These are phyloP conservation scores for Gouania willdenowi DNA, from an alignment of 2,797 vertebrate species.

Conservation along the genomic window DNA sequence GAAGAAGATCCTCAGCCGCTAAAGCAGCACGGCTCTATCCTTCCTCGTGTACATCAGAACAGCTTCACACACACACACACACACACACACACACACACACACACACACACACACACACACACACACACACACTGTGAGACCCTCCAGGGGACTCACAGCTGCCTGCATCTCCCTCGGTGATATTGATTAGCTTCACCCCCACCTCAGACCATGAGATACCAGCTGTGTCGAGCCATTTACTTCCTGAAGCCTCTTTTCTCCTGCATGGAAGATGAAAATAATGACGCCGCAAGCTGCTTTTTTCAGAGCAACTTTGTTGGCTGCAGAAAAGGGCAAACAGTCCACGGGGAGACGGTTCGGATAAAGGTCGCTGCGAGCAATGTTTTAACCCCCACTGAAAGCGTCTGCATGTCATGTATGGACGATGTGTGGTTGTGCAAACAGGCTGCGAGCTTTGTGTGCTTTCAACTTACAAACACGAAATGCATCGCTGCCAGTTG, in stretches of 20 bases:
- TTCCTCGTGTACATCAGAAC: no score
- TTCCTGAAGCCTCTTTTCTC: slow-evolving; percentile 51
- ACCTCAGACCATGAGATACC: slow-evolving; percentile 55
- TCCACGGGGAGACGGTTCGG: slow-evolving; percentile 51
- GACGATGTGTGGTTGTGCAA: no score
- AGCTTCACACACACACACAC: slow-evolving; percentile 24
- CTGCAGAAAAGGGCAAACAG: slow-evolving; percentile 60
- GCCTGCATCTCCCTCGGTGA: slow-evolving; percentile 55
- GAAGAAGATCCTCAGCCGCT: no score
- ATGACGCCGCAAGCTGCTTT: slow-evolving; percentile 41
- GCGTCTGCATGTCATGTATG: no score
- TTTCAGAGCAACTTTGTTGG: slow-evolving; percentile 34
- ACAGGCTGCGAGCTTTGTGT: no score
- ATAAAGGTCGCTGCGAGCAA: slow-evolving; percentile 39
- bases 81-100: slow-evolving; percentile 1
- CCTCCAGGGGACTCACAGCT: slow-evolving; percentile 22
- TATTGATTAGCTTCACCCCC: slow-evolving; percentile 68
- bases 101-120: slow-evolving; percentile 17
- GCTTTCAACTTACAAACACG: no score
- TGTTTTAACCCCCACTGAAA: slow-evolving; percentile 43
- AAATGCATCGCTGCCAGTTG: no score
- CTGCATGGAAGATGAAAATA: slow-evolving; percentile 61
- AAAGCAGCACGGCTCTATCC: no score
- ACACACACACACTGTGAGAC: slow-evolving; percentile 31
- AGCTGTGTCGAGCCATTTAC: slow-evolving; percentile 63